Evolutionary conservation across 2,888 invertebrate genomes (phyloP).

Genomic region (Acanthosepion pharaonis): DNA sequence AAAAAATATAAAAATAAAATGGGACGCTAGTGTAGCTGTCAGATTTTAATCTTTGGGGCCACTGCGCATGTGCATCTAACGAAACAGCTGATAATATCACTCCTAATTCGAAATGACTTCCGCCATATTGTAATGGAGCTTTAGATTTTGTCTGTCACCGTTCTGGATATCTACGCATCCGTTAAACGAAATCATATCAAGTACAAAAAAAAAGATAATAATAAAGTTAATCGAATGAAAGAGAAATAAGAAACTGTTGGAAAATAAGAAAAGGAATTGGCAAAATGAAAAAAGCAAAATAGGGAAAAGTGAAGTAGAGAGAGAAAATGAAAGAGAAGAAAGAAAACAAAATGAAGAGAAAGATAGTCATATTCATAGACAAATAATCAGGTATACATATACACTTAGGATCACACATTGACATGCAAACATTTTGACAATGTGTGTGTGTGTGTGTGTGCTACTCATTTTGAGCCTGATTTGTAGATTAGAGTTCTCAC

Average conservation of each 20-base stretch:
- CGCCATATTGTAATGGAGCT: neutral
- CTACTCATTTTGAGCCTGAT: too few relatives aligned
- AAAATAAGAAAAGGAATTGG: neutral
- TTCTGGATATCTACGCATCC: neutral
- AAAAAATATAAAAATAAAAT: too few relatives aligned
- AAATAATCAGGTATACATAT: too few relatives aligned
- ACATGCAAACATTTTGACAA: too few relatives aligned
- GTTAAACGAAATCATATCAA: neutral
- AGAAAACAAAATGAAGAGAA: too few relatives aligned
- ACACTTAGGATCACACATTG: too few relatives aligned
- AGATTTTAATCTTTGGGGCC: neutral
- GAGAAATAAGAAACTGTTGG: neutral
- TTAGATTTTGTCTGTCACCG: neutral
- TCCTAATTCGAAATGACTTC: neutral
- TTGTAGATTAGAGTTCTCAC: too few relatives aligned
- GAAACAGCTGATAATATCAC: neutral
- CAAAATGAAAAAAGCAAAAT: too few relatives aligned
- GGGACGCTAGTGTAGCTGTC: neutral
- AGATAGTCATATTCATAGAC: too few relatives aligned
- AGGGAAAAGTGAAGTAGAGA: too few relatives aligned
- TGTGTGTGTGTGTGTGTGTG: too few relatives aligned
- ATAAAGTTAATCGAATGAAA: neutral
- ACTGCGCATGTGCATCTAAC: neutral
- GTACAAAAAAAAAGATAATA: neutral
- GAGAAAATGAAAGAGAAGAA: too few relatives aligned